These are phyloP conservation scores for Hyla sarda DNA, from an alignment of 2,113 vertebrate genomes.

Conservation along the genomic window DNA sequence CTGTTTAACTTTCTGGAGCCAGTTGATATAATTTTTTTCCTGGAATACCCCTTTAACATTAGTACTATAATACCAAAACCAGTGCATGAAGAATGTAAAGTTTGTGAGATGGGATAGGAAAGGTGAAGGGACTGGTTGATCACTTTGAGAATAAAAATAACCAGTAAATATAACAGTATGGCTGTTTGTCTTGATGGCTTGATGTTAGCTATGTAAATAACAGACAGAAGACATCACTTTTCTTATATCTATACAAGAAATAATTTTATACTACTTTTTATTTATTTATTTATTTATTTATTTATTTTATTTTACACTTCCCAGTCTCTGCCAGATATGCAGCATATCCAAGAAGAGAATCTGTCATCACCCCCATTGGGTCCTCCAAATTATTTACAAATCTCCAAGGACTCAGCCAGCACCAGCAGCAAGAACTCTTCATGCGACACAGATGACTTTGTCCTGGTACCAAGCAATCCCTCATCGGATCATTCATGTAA, in stretches of 20 bases:
- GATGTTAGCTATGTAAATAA: too few relatives aligned
- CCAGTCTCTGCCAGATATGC: constrained; percentile 95
- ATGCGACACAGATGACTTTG: constrained; percentile 95
- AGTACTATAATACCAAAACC: too few relatives aligned
- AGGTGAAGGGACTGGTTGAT: too few relatives aligned
- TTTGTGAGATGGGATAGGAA: too few relatives aligned
- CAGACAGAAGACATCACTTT: background rate
- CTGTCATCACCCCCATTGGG: constrained; percentile 90
- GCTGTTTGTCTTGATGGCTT: too few relatives aligned
- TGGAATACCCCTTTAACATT: too few relatives aligned
- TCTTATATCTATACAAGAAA: background rate
- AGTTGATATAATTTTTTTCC: too few relatives aligned
- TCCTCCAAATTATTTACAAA: constrained; percentile 92
- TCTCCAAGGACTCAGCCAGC: constrained; percentile 94
- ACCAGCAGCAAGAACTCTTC: constrained; percentile 97
- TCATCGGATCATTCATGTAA: constrained; percentile 89
- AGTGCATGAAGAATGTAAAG: too few relatives aligned
- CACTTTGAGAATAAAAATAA: too few relatives aligned
- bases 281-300: background rate
- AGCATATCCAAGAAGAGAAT: constrained; percentile 90
- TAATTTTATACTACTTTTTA: too few relatives aligned
- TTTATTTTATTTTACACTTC: constrained; percentile 59
- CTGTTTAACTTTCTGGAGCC: too few relatives aligned
- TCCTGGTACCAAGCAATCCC: constrained; percentile 92
- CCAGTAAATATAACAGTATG: too few relatives aligned